These are phyloP conservation scores for Thymallus thymallus DNA, from an alignment of 2,113 vertebrate species.

Conservation along the genomic window DNA sequence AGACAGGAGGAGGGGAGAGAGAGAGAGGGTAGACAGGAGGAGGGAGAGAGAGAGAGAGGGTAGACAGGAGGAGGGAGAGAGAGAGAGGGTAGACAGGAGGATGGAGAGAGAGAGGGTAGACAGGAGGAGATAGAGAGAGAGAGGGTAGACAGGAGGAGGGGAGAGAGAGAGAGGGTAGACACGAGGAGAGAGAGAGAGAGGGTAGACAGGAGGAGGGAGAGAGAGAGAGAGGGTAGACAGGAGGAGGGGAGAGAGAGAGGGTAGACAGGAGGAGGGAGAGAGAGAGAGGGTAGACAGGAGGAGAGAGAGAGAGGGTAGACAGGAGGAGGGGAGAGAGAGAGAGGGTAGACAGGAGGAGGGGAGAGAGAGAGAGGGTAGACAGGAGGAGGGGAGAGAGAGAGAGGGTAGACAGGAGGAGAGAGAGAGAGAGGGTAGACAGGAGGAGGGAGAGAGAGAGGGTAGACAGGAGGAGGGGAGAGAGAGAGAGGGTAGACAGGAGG, in stretches of 20 bases:
- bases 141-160: not conserved
- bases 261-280: not conserved
- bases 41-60: too few relatives aligned
- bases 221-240: not conserved
- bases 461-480: not conserved
- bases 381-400: constrained; percentile 7
- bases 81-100: not conserved
- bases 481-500: not conserved
- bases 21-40: not conserved
- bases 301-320: not conserved
- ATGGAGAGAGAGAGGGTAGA: not conserved
- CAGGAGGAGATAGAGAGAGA: too few relatives aligned
- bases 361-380: not conserved
- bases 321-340: constrained; percentile 7
- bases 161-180: not conserved
- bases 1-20: not conserved
- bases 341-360: not conserved
- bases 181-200: too few relatives aligned
- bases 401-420: too few relatives aligned
- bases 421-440: not conserved
- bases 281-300: not conserved
- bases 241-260: too few relatives aligned
- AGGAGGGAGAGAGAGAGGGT: too few relatives aligned
- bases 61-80: not conserved
- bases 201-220: not conserved